A percentile compares a stretch with the other conserved stretches of the same genome.
Evolutionary conservation across 2,797 vertebrate species (phyloP).

Genomic region (Sciaenops ocellatus): DNA sequence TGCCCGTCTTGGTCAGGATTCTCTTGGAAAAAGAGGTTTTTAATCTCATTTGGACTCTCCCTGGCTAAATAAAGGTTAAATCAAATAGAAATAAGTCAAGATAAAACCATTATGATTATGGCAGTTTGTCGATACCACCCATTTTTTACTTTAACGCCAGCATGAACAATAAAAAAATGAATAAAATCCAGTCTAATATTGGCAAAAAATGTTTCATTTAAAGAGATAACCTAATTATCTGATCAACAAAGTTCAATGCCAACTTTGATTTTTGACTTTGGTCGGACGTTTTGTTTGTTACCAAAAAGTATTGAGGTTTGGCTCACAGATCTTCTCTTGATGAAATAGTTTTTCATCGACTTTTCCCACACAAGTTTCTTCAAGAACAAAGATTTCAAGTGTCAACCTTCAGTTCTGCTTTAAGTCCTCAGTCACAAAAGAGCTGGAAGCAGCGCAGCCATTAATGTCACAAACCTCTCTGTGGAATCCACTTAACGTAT

Average conservation of each 20-base stretch:
- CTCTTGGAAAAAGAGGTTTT: too few species aligned
- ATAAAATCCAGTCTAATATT: too few species aligned
- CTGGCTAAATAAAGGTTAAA: too few species aligned
- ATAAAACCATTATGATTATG: neutral
- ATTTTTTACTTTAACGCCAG: neutral
- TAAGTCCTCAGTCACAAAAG: conserved; percentile 21
- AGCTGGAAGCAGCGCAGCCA: conserved; percentile 35
- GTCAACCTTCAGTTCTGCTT: conserved; percentile 1
- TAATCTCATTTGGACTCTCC: too few species aligned
- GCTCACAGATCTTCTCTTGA: neutral
- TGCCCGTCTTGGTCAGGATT: too few species aligned
- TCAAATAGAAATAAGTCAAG: too few species aligned
- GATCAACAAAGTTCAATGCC: neutral
- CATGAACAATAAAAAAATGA: neutral
- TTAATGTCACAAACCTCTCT: conserved; percentile 60
- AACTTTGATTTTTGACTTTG: neutral
- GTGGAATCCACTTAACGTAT: conserved; percentile 69
- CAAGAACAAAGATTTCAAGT: neutral
- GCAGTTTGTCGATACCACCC: neutral
- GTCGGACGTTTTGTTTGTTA: neutral
- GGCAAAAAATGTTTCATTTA: neutral
- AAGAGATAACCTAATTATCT: too few species aligned
- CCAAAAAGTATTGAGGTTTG: neutral
- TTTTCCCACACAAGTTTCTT: neutral
- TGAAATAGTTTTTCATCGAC: neutral